Conservation (phyloP, 2,797 vertebrate genomes). For the Rhinella marina region DNA sequence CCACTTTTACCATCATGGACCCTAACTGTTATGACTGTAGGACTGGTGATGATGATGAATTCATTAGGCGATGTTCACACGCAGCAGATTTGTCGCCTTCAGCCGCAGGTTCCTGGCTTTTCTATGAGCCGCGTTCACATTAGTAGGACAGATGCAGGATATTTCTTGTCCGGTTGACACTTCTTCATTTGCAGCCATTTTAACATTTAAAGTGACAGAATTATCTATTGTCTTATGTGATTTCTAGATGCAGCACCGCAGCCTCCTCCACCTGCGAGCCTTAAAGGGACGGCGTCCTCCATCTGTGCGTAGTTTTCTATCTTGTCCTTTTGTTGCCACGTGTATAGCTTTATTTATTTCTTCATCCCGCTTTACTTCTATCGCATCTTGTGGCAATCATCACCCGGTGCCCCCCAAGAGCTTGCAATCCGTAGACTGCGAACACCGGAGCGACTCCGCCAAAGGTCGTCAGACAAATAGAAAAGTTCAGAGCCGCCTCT, state of each 20-base stretch:
- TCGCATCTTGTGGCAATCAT: background rate
- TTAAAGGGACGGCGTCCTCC: background rate
- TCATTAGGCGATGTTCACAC: background rate
- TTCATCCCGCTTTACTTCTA: background rate
- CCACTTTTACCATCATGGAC: background rate
- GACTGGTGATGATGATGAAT: too few relatives aligned
- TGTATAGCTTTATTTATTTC: background rate
- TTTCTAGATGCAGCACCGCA: too few relatives aligned
- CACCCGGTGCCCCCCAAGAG: background rate
- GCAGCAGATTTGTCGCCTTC: too few relatives aligned
- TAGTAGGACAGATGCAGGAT: too few relatives aligned
- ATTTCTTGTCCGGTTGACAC: too few relatives aligned
- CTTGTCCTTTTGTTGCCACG: too few relatives aligned
- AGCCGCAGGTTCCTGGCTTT: too few relatives aligned
- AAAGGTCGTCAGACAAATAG: constrained; percentile 37
- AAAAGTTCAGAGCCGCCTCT: constrained; percentile 75
- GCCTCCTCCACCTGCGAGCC: background rate
- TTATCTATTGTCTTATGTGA: too few relatives aligned
- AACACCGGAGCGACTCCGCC: background rate
- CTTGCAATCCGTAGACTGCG: background rate
- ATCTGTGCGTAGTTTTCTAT: too few relatives aligned
- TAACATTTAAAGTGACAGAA: too few relatives aligned
- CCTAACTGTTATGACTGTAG: background rate
- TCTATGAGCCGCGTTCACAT: too few relatives aligned
- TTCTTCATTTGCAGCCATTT: too few relatives aligned